phyloP scores from a whole-genome alignment of 2,888 invertebrate genomes.

The Pristionchus maxplancki region DNA sequence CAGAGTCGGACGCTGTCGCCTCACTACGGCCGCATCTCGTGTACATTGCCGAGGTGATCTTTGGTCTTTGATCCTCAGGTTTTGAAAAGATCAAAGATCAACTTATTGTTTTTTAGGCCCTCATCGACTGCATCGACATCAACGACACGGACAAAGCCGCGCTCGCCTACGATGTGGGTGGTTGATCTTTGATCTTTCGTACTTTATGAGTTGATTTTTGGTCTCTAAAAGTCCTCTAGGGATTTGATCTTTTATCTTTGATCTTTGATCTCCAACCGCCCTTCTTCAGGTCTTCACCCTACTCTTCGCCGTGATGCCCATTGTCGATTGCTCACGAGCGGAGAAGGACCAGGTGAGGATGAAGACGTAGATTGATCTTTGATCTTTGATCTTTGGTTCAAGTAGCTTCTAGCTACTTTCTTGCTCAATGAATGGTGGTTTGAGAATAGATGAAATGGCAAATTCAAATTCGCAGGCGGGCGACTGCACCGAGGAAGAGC shows the following conservation, averaged over 20 bases:
- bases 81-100: not conserved
- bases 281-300: slow-evolving; percentile 53
- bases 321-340: slow-evolving; percentile 51
- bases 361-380: too few species aligned
- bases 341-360: not conserved
- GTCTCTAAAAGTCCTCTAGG: not conserved
- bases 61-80: not conserved
- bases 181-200: slow-evolving; percentile 11
- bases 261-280: not conserved
- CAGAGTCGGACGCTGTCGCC: not conserved
- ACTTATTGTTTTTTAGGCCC: slow-evolving; percentile 50
- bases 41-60: slow-evolving; percentile 38
- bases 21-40: slow-evolving; percentile 33
- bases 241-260: not conserved
- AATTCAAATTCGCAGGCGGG: not conserved
- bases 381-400: too few species aligned
- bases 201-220: not conserved
- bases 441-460: too few species aligned
- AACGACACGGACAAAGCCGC: slow-evolving; percentile 57
- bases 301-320: slow-evolving; percentile 55
- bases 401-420: too few species aligned
- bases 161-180: slow-evolving; percentile 43
- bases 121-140: slow-evolving; percentile 61
- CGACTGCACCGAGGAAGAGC: slow-evolving; percentile 56
- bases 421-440: too few species aligned